Evolutionary conservation across 2,888 invertebrate species (phyloP).

Genomic region (Sturmia bella): DNA sequence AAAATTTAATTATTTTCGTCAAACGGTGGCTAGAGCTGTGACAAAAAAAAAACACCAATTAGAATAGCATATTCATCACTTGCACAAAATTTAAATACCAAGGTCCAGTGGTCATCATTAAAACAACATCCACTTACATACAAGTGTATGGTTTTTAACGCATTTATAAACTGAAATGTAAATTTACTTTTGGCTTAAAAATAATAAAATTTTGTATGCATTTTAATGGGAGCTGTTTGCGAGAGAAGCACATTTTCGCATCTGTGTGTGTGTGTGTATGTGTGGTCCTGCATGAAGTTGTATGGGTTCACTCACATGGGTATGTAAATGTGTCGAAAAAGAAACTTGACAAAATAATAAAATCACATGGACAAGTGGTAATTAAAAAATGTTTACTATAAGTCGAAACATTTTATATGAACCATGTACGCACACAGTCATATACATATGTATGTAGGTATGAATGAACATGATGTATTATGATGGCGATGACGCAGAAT

Average conservation of each 20-base stretch:
- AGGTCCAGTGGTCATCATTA: slow-evolving; percentile 24
- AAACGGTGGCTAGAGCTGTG: neutral
- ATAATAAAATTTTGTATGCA: slow-evolving; percentile 39
- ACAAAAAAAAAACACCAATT: neutral
- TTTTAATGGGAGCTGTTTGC: slow-evolving; percentile 21
- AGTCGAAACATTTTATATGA: slow-evolving; percentile 55
- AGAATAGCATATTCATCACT: slow-evolving; percentile 10
- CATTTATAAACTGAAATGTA: slow-evolving; percentile 49
- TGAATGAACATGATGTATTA: slow-evolving; percentile 33
- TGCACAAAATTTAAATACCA: slow-evolving; percentile 28
- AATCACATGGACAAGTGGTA: slow-evolving; percentile 69
- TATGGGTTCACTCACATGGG: neutral
- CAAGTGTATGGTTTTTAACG: slow-evolving; percentile 4
- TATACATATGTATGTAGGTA: too few species aligned
- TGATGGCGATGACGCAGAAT: neutral
- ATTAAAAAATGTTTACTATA: slow-evolving; percentile 68
- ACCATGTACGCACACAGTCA: too few species aligned
- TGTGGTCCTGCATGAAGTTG: neutral
- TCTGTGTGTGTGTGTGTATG: neutral
- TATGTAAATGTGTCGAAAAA: slow-evolving; percentile 49
- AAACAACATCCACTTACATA: slow-evolving; percentile 21
- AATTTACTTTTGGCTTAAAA: slow-evolving; percentile 49
- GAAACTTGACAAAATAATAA: slow-evolving; percentile 68
- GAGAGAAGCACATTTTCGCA: neutral
- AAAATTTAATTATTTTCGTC: neutral